phyloP scores from a whole-genome alignment of 2,888 invertebrate genomes.

The Lasioglossum malachurum region DNA sequence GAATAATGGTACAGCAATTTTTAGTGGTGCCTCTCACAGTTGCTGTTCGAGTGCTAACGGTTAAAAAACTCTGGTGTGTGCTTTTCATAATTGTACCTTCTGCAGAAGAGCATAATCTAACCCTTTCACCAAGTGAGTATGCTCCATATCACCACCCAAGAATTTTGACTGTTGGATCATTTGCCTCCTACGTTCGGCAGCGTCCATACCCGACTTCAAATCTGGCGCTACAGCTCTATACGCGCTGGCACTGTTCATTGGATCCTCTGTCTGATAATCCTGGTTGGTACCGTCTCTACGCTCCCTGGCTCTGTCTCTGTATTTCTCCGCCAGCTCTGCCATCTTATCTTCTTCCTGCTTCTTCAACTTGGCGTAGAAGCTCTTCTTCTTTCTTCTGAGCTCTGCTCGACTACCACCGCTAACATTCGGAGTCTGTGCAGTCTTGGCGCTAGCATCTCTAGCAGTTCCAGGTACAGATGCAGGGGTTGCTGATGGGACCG shows the following conservation, averaged over 20 bases:
- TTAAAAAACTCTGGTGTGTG: neutral
- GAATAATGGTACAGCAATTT: no score
- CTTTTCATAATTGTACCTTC: constrained; percentile 88
- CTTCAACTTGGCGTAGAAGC: constrained; percentile 96
- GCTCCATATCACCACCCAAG: constrained; percentile 99
- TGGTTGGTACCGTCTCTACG: constrained; percentile 93
- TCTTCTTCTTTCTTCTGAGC: constrained; percentile 96
- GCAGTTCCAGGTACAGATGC: constrained; percentile 87
- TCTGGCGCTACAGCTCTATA: constrained; percentile 98
- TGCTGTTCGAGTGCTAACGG: no score
- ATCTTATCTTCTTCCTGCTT: constrained; percentile 98
- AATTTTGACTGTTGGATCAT: constrained; percentile 99
- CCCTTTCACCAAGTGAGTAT: constrained; percentile 99
- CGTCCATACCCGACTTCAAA: constrained; percentile 96
- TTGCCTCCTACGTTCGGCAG: constrained; percentile 96
- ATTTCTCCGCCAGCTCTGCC: constrained; percentile 97
- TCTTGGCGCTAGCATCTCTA: constrained; percentile 89
- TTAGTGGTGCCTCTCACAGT: no score
- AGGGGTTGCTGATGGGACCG: constrained; percentile 87
- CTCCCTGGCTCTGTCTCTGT: constrained; percentile 96
- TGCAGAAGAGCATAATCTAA: constrained; percentile 96
- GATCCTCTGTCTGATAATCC: constrained; percentile 93
- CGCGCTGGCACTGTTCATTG: constrained; percentile 94
- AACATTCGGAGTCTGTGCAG: constrained; percentile 85
- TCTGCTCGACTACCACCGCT: constrained; percentile 88